Conservation (phyloP, 2,797 vertebrate genomes). For the Oreortyx pictus region DNA sequence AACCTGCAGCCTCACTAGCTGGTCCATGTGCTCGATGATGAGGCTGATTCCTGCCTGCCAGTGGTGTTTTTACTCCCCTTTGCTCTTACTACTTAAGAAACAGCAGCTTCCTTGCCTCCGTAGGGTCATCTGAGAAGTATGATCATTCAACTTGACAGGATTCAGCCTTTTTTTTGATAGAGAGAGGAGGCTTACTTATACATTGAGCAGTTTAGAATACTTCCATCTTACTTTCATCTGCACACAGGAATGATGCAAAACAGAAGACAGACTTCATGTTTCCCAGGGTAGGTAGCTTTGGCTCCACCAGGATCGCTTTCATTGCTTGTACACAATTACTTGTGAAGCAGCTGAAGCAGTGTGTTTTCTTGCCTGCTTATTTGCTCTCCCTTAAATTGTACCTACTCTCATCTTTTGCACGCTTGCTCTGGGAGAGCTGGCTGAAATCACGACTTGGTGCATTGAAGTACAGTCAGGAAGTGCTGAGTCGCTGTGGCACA, state of each 20-base stretch:
- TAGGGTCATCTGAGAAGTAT: background rate
- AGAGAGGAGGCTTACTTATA: background rate
- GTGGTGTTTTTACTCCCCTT: background rate
- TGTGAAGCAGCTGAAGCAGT: background rate
- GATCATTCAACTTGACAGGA: background rate
- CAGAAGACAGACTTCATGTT: background rate
- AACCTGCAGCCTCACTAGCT: background rate
- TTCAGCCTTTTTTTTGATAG: background rate
- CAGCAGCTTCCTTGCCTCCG: background rate
- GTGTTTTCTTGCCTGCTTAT: background rate
- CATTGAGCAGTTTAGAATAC: background rate
- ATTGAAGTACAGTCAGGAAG: background rate
- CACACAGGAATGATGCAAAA: background rate
- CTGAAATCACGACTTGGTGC: accelerated
- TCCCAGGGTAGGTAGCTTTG: background rate
- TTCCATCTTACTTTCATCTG: background rate
- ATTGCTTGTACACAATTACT: accelerated
- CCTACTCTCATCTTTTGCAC: background rate
- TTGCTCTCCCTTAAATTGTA: background rate
- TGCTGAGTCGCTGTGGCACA: accelerated
- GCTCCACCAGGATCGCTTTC: background rate
- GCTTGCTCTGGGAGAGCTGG: background rate
- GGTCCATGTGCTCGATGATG: accelerated
- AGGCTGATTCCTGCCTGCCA: background rate
- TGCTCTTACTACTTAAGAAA: background rate